Evolutionary conservation across 2,888 invertebrate species (phyloP), one percentile per base, ranked within the genome.

Genomic region (Cephalotes varians): DNA sequence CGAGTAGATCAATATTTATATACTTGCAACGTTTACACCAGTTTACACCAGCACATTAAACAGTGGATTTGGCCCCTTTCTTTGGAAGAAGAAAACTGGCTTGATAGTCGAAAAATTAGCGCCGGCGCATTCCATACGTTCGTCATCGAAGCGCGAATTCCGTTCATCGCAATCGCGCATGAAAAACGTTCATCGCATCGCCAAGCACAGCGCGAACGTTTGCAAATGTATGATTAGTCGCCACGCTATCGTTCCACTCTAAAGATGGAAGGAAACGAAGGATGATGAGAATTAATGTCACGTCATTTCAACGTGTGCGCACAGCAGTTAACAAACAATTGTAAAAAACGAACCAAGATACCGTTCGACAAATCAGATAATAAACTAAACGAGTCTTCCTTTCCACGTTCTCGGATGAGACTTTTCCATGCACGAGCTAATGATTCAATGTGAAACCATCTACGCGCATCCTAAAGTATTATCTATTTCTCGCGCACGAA

Each of bases 11-110:
- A 74, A 54, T 31, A 40, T 74, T 56, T 73, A 80, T 60, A 49
- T 49, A 44, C 28, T 71, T 64, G 62, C 28, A 69, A 44, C 83
- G 31, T 31, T 51, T 51, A 69, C 73, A 69, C 80, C 74, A 56
- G 54, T 83, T 80, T n/a, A n/a, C n/a, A n/a, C n/a, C n/a, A n/a
- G 60, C 74, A 79, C 44, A 60, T 64, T 81, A 56, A 67, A 83
- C 77, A 82, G 54, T 85, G 80, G 84, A 88, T 88, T 90, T 90
- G 90, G 90, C 88, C 90, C 90, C 90, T 88, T 88, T 84, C 87
- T 88, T 90, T 88, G 89, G 89, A 89, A 89, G 89, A 89, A 89
- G 87, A 89, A 87, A 89, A 86, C 86, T 86, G 84, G 86, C 87
- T 89, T 74, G 81, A 83, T 86, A 84, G 81, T 87, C 65, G 37